Percentiles rank a stretch among this genome's conserved stretches.
Evolutionary conservation across 2,113 vertebrate genomes (phyloP).

Genomic region (Phrynocephalus versicolor): DNA sequence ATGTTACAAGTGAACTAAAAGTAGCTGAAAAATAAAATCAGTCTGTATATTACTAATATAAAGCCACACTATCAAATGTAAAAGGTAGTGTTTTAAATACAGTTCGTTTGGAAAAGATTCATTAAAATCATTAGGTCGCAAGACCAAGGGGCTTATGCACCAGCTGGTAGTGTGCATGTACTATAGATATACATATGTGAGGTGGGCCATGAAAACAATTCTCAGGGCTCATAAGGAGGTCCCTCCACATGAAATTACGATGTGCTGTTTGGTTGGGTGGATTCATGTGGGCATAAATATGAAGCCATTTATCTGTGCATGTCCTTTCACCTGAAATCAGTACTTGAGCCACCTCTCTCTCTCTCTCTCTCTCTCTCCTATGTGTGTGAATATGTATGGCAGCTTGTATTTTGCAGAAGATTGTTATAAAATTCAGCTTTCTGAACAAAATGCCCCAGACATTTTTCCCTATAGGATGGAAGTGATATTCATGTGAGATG

Average conservation of each 20-base stretch:
- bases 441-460: neutral
- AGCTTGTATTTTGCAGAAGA: neutral
- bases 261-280: neutral
- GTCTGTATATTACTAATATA: too few relatives aligned
- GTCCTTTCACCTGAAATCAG: neutral
- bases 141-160: neutral
- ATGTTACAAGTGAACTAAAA: neutral
- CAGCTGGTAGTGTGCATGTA: neutral
- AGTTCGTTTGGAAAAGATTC: neutral
- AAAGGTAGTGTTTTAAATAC: neutral
- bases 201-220: neutral
- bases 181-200: neutral
- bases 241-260: neutral
- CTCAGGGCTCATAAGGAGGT: neutral
- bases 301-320: neutral
- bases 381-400: neutral
- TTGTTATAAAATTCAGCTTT: neutral
- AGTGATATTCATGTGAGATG: neutral
- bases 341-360: too few relatives aligned
- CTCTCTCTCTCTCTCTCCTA: neutral
- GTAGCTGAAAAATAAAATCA: neutral
- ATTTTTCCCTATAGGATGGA: neutral
- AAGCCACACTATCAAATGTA: too few relatives aligned
- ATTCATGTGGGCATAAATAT: neutral
- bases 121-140: neutral